Evolutionary conservation across 2,113 vertebrate genomes (phyloP), one percentile per base, ranked within the genome.

Genomic region (Dipodomys merriami): DNA sequence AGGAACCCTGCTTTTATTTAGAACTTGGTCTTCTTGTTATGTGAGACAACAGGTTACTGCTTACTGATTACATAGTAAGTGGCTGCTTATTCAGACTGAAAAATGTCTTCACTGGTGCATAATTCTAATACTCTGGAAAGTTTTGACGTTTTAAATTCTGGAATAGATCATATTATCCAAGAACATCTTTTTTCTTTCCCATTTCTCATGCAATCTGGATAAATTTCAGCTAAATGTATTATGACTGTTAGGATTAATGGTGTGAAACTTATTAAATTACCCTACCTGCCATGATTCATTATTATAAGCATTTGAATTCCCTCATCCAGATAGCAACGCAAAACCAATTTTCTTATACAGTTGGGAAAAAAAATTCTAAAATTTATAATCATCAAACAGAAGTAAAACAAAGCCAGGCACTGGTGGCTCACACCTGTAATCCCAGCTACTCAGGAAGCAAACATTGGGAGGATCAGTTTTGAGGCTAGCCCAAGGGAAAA

Each of bases 211-310:
- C 10, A 16, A 72, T 68, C 85, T 82, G 27, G 79, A 88, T 88
- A 93, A 91, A 93, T 57, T 57, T 91, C 33, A 79, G 3, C 29
- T 83, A 49, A 86, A 46, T 67, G 10, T 2, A 83, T 83, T 83
- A 27, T 89, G 15, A 64, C 77, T 91, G 57, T 91, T 57, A 64
- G 82, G 67, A 93, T 71, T 86, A 93, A 76, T 80, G 44, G 49
- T 19, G 74, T 25, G 78, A 46, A 79, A 83, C 19, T 78, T 33
- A 76, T 79, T 77, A 86, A 15, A 71, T 83, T 33, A 64, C 30
- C 30, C 80, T 74, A 90, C 53, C 77, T 90, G 62, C 49, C 15
- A 77, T 1, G 6, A 83, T 30, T n/a, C 57, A 74, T 86, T 88
- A 69, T 35, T 76, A 79, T 23, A 57, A 30, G 20, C 25, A 76